Evolutionary conservation across 2,888 invertebrate genomes (phyloP), one percentile per base, ranked within the genome.

Genomic region (Pimpla rufipes): DNA sequence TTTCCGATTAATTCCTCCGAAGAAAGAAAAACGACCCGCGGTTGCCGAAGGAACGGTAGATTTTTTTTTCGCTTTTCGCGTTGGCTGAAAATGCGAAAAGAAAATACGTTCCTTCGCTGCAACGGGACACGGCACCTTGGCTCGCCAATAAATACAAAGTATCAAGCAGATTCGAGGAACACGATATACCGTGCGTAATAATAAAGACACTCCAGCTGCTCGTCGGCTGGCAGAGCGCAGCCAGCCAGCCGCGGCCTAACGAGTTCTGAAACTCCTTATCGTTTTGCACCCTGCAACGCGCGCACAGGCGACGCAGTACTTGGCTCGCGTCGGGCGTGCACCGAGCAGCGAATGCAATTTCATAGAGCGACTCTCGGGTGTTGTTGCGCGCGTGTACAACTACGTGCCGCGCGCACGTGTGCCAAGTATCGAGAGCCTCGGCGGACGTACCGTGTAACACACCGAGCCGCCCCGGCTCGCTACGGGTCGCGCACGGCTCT

Each of bases 191-290:
- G 5, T n/a, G n/a, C n/a, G 10, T 21, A 42, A 40, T 42, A 45
- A 18, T 64, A 21, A 42, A 64, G 45, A 13, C 21, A 13, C 23
- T n/a, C 7, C 8, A 42, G 64, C 1, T 45, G 23, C n/a, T 23
- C 29, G 13, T n/a, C 42, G 66, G 45, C 35, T 35, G n/a, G n/a
- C 29, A n/a, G 29, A 29, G 16, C 4, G 6, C 59, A 29, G 29
- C 11, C 29, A 11, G 35, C 7, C 13, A 13, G 23, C 11, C 35
- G 3, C 21, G n/a, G 11, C 21, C 18, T 13, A 29, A 66, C 45
- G 45, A 66, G 66, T 66, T 45, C 11, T 11, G 13, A 66, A 42
- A 66, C 45, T 47, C 45, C 23, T n/a, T 21, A 35, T 21, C 42
- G 42, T 66, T 42, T 42, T 13, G 18, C 42, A 4, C 11, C 8